Conservation (phyloP, 2,797 vertebrate genomes). For the Lepidocolaptes lacrymiger region DNA sequence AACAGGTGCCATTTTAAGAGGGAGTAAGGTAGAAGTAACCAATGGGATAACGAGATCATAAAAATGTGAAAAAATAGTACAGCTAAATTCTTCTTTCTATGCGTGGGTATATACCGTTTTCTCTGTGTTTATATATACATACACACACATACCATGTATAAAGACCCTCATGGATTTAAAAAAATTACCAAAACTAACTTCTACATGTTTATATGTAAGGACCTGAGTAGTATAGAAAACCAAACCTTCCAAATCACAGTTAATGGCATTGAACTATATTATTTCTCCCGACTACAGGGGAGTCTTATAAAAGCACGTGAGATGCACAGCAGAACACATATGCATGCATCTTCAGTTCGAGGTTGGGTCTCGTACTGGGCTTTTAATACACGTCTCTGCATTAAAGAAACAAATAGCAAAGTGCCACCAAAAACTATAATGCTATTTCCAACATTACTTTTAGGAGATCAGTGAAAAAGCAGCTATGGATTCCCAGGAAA, state of each 20-base stretch:
- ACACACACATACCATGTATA: fast-evolving
- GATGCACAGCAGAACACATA: background rate
- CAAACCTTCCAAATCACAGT: fast-evolving
- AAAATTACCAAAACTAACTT: background rate
- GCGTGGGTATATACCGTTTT: fast-evolving
- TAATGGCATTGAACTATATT: fast-evolving
- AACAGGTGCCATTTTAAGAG: background rate
- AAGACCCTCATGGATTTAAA: fast-evolving
- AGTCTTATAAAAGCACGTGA: background rate
- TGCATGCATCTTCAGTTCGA: fast-evolving
- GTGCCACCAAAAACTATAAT: background rate
- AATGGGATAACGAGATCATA: background rate
- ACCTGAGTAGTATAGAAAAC: background rate
- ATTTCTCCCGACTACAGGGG: background rate
- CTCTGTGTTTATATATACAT: fast-evolving
- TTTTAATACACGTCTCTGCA: background rate
- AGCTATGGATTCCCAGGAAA: fast-evolving
- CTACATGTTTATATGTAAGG: background rate
- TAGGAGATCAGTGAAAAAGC: fast-evolving
- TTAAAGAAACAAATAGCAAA: background rate
- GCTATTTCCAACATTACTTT: background rate
- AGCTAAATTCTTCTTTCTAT: background rate
- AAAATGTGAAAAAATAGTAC: fast-evolving
- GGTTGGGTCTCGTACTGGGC: fast-evolving
- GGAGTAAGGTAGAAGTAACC: background rate